A percentile compares a stretch with the other conserved stretches of the same genome.
Evolutionary conservation across 2,888 invertebrate species (phyloP).

Genomic region (Cheilosia vulpina): DNA sequence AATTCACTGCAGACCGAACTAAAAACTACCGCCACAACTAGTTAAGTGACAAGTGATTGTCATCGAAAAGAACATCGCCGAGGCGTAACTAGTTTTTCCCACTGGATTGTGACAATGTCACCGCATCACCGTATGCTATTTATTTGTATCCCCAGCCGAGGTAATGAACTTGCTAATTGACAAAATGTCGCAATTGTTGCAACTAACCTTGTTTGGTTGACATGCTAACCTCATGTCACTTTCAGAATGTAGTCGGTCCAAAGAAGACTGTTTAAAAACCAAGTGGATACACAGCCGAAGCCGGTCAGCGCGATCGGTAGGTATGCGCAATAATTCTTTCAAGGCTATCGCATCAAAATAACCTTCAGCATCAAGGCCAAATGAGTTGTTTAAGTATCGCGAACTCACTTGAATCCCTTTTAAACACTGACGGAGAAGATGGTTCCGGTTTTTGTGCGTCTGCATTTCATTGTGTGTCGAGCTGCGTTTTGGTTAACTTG

Average conservation of each 20-base stretch:
- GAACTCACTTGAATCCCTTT: conserved; percentile 9
- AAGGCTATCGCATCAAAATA: conserved; percentile 13
- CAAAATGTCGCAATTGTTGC: conserved; percentile 23
- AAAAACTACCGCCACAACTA: conserved; percentile 20
- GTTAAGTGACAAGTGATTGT: conserved; percentile 21
- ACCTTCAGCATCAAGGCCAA: conserved; percentile 29
- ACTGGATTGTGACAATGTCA: neutral
- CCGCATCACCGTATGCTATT: conserved; percentile 1
- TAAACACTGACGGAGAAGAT: neutral
- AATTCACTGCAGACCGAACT: conserved; percentile 4
- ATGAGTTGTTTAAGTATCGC: conserved; percentile 1
- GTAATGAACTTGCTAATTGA: conserved; percentile 24
- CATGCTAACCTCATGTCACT: conserved; percentile 22
- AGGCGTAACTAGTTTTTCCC: neutral
- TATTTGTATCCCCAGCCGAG: neutral
- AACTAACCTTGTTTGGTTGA: conserved; percentile 35
- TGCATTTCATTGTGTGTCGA: conserved; percentile 20
- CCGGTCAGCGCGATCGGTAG: neutral
- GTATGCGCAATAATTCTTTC: conserved; percentile 10
- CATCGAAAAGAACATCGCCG: conserved; percentile 1
- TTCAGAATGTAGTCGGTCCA: neutral
- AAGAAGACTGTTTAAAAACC: neutral
- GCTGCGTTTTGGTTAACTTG: conserved; percentile 1
- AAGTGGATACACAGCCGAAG: neutral
- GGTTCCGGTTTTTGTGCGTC: conserved; percentile 37